Evolutionary conservation across 2,113 vertebrate genomes (phyloP), one percentile per base, ranked within the genome.

Genomic region (Hyaena hyaena): DNA sequence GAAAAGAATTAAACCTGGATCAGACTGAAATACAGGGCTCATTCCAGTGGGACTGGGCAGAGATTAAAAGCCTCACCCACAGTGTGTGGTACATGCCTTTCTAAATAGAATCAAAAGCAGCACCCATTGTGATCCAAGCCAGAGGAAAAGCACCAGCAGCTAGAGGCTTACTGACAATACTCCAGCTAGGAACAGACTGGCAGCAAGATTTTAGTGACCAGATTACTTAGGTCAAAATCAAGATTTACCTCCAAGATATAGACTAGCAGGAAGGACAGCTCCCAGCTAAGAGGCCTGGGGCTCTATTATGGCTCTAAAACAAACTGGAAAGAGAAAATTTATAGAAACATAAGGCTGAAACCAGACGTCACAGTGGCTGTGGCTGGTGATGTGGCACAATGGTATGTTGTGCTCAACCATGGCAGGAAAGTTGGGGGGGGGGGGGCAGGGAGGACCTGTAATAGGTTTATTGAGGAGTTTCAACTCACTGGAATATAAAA

Each of bases 361-460:
- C 14, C 21, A 80, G 35, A 9, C 76, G 39, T 69, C 61, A 61
- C 39, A 48, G 77, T 15, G 61, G 19, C 19, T 68, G 17, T 15
- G 61, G 19, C 19, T 68, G 17, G 33, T 93, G 69, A 93, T 76
- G 14, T 2, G 4, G 24, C 68, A 6, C 58, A 83, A 76, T 31
- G n/a, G 48, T 11, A 58, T 26, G 1, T 45, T 74, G 45, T 48
- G 6, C 17, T 92, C 35, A 31, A 28, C 23, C 35, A 35, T 9
- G 35, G 48, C 31, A 63, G 48, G 88, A 76, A 31, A 83, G 66
- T 35, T 23, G 26, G 43, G 74, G 83, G 15, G 21, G 4, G n/a
- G 7, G 10, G 2, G n/a, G 35, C 35, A 2, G 28, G 19, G 5
- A 1, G 33, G 6, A 10, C 23, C n/a, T 26, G 6, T 55, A 35